These are phyloP conservation scores for Cyclura pinguis DNA, from an alignment of 2,797 vertebrate species.

Conservation along the genomic window DNA sequence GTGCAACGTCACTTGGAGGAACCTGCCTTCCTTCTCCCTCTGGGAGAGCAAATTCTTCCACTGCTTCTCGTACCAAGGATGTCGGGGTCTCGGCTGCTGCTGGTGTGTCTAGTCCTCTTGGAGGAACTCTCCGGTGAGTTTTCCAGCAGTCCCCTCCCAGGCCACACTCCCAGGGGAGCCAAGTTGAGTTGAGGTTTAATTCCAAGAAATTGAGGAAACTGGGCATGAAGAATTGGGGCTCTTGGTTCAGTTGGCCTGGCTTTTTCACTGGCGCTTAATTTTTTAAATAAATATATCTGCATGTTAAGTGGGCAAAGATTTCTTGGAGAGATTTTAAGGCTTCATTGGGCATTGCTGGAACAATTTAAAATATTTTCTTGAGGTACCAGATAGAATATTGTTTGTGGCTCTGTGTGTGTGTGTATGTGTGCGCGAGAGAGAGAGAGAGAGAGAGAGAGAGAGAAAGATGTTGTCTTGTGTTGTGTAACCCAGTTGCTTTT, in stretches of 20 bases:
- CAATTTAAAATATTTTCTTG: not conserved
- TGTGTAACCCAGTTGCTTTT: rapidly evolving
- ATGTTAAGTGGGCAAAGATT: not conserved
- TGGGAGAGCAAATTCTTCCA: rapidly evolving
- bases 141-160: not conserved
- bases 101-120: not conserved
- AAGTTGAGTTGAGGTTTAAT: no score
- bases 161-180: not conserved
- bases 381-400: not conserved
- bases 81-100: rapidly evolving
- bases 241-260: no score
- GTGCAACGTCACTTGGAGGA: not conserved
- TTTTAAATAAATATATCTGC: not conserved
- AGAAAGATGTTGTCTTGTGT: no score
- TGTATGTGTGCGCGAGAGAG: no score
- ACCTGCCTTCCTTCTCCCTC: constrained; percentile 30
- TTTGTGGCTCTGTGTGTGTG: not conserved
- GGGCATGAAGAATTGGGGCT: no score
- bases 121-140: constrained; percentile 43
- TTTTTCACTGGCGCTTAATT: no score
- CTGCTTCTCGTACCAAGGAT: not conserved
- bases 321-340: not conserved
- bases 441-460: not conserved
- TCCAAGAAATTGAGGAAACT: no score
- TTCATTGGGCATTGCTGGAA: not conserved